phyloP scores from a whole-genome alignment of 2,113 vertebrate genomes.

The Coturnix japonica region DNA sequence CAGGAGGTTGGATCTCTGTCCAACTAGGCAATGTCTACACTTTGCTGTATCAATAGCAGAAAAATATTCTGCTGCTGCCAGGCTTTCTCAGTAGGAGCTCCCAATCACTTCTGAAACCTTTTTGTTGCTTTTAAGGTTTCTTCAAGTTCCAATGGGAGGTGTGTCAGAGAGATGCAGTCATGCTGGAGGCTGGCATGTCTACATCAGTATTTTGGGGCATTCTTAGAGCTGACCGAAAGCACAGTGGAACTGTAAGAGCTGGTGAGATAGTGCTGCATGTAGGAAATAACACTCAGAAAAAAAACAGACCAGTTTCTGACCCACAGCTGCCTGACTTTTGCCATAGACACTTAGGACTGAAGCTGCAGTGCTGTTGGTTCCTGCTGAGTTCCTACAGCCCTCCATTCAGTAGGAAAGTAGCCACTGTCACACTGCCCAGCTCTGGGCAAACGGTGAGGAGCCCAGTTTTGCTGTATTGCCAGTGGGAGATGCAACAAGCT shows the following conservation, averaged over 20 bases:
- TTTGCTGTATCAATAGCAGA: not conserved
- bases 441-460: not conserved
- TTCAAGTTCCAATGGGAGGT: not conserved
- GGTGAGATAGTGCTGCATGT: not conserved
- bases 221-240: not conserved
- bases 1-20: not conserved
- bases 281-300: not conserved
- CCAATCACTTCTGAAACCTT: not conserved
- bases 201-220: not conserved
- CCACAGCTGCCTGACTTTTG: not conserved
- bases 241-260: not conserved
- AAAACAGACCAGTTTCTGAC: not conserved
- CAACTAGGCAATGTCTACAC: not conserved
- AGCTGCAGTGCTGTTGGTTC: not conserved
- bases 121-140: not conserved
- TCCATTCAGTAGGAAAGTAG: not conserved
- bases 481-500: not conserved
- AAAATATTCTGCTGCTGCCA: not conserved
- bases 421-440: not conserved
- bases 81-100: not conserved
- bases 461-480: not conserved
- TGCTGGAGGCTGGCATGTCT: not conserved
- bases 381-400: not conserved
- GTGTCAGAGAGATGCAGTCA: accelerated
- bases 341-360: accelerated